Percentiles rank a stretch among this genome's conserved stretches.
phyloP scores from a whole-genome alignment of 2,113 vertebrate species.

The Notechis scutatus region DNA sequence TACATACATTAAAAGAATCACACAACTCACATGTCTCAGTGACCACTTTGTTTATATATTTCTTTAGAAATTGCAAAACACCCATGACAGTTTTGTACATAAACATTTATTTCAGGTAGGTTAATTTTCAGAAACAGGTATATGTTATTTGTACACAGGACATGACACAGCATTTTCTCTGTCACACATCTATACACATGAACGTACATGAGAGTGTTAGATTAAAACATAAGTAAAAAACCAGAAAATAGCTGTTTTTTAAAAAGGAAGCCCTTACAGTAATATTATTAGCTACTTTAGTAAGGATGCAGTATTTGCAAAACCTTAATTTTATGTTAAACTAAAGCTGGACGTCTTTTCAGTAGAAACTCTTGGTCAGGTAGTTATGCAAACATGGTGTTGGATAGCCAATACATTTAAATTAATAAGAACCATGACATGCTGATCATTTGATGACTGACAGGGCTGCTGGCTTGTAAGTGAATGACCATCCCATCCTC shows the following conservation, averaged over 20 bases:
- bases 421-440: background rate
- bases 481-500: background rate
- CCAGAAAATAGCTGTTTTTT: background rate
- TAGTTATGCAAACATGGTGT: background rate
- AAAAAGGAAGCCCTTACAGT: background rate
- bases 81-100: conserved; percentile 53
- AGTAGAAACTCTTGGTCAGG: background rate
- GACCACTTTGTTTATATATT: conserved; percentile 35
- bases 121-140: conserved; percentile 39
- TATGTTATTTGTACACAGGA: background rate
- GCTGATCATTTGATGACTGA: background rate
- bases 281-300: background rate
- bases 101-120: conserved; percentile 65
- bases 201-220: background rate
- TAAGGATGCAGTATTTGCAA: background rate
- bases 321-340: background rate
- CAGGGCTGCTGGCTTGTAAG: background rate
- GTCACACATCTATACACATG: background rate
- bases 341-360: background rate
- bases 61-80: conserved; percentile 55
- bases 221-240: background rate
- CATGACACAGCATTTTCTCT: background rate
- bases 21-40: conserved; percentile 42
- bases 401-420: background rate
- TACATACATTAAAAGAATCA: conserved; percentile 26